A percentile compares a stretch with the other conserved stretches of the same genome.
Evolutionary conservation across 2,797 vertebrate genomes (phyloP).

Genomic region (Anomalospiza imberbis): DNA sequence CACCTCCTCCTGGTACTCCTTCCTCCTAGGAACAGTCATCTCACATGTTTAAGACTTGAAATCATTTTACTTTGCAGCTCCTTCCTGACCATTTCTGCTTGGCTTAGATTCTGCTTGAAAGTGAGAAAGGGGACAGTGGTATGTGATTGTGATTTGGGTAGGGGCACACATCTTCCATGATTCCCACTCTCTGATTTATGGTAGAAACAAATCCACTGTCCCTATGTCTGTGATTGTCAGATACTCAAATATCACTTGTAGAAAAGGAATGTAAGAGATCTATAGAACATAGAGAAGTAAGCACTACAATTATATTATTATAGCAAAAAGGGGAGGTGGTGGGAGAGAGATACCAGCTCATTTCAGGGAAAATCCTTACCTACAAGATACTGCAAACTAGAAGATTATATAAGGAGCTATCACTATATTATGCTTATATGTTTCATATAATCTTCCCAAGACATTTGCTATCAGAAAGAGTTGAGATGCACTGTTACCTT

Average conservation of each 20-base stretch:
- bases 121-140: not conserved
- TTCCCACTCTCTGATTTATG: not conserved
- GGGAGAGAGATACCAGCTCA: not conserved
- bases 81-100: not conserved
- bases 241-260: not conserved
- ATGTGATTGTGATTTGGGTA: not conserved
- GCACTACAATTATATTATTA: not conserved
- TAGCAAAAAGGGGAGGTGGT: not conserved
- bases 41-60: not conserved
- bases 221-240: not conserved
- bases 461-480: not conserved
- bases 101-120: not conserved
- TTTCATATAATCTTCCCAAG: not conserved
- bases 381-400: not conserved
- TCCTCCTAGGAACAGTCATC: not conserved
- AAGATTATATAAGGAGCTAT: not conserved
- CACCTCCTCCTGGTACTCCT: not conserved
- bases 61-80: not conserved
- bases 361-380: not conserved
- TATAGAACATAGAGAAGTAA: not conserved
- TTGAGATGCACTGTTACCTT: not conserved
- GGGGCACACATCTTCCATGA: not conserved
- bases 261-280: not conserved
- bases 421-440: not conserved
- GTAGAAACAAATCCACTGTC: not conserved